Evolutionary conservation across 2,113 vertebrate genomes (phyloP).

Genomic region (Zapus hudsonius): DNA sequence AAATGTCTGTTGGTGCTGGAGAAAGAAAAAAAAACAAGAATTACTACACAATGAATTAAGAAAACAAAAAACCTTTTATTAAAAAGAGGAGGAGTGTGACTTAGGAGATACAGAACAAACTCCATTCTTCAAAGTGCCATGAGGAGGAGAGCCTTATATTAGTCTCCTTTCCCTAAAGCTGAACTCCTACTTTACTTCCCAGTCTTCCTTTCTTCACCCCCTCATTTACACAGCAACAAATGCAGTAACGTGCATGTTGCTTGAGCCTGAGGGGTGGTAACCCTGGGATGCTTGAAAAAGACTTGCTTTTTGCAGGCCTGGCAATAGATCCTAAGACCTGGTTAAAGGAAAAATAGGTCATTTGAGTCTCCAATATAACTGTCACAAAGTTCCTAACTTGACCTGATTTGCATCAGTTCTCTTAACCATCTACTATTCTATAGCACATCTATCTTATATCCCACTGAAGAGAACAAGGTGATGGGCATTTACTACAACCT

Average conservation of each 20-base stretch:
- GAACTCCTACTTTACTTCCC: neutral
- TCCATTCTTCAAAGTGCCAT: neutral
- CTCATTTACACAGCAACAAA: neutral
- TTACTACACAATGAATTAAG: slow-evolving; percentile 39
- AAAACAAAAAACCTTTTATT: neutral
- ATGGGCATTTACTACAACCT: neutral
- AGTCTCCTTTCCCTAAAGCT: neutral
- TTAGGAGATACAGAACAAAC: neutral
- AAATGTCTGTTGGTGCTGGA: slow-evolving; percentile 97
- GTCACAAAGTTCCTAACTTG: neutral
- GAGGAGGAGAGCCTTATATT: neutral
- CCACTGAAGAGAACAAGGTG: neutral
- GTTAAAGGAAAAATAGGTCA: neutral
- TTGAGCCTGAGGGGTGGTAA: neutral
- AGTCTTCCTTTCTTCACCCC: neutral
- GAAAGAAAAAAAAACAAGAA: slow-evolving; percentile 49
- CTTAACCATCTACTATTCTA: neutral
- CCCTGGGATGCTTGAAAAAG: neutral
- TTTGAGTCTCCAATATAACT: neutral
- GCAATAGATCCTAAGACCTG: neutral
- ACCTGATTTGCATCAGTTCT: neutral
- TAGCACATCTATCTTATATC: neutral
- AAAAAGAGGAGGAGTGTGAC: neutral
- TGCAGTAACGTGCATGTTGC: neutral
- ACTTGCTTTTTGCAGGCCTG: neutral